Conservation (phyloP, 2,113 vertebrate species). For the Limanda limanda region DNA sequence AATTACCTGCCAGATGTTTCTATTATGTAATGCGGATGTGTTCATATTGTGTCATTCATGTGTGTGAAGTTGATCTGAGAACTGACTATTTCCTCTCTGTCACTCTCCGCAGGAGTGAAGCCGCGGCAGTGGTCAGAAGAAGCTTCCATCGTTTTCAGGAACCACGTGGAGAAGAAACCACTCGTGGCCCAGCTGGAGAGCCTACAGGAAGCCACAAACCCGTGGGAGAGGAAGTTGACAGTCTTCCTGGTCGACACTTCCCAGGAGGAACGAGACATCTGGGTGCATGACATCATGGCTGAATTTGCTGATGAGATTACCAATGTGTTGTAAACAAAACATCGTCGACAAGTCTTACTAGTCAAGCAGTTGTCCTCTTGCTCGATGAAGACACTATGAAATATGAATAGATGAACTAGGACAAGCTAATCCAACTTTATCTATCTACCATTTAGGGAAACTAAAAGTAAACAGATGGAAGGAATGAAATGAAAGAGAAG, state of each 20-base stretch:
- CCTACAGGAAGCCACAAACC: slow-evolving; percentile 83
- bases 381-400: slow-evolving; percentile 7
- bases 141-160: slow-evolving; percentile 95
- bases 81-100: background rate
- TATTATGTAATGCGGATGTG: no score
- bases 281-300: slow-evolving; percentile 97
- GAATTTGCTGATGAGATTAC: slow-evolving; percentile 86
- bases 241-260: slow-evolving; percentile 95
- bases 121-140: slow-evolving; percentile 94
- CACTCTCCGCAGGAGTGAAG: slow-evolving; percentile 85
- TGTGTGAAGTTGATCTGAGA: background rate
- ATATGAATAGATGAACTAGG: slow-evolving; percentile 17
- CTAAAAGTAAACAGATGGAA: slow-evolving; percentile 2
- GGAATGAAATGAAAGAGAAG: slow-evolving; percentile 1
- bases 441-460: slow-evolving; percentile 18
- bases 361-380: background rate
- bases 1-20: no score
- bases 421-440: slow-evolving; percentile 26
- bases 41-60: background rate
- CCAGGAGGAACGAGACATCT: slow-evolving; percentile 91
- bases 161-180: slow-evolving; percentile 97
- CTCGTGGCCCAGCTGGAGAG: slow-evolving; percentile 92
- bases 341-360: no score
- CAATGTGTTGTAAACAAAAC: slow-evolving; percentile 61
- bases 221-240: slow-evolving; percentile 91